Percentiles rank a stretch among this genome's conserved stretches.
Evolutionary conservation across 1,140 invertebrate genomes (phyloP).

Genomic region (Drosophila rufa): DNA sequence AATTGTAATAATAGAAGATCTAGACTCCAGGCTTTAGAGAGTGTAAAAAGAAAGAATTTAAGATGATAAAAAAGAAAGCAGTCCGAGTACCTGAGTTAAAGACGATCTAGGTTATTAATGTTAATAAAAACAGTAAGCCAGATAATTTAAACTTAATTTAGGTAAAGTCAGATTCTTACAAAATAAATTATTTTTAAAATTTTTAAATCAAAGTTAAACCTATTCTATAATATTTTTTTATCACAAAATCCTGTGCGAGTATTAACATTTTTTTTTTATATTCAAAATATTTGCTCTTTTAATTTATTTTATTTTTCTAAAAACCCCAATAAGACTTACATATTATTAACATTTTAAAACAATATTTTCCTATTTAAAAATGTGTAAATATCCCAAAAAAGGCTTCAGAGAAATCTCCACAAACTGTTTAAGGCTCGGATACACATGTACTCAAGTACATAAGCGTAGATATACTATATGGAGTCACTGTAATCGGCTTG

Average conservation of each 20-base stretch:
- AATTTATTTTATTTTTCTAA: not conserved
- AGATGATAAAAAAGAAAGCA: not conserved
- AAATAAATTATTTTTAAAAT: too few species aligned
- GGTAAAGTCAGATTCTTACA: not conserved
- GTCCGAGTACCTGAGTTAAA: not conserved
- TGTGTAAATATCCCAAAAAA: not conserved
- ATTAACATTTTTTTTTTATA: too few species aligned
- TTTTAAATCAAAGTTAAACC: not conserved
- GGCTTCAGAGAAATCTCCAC: conserved; percentile 18
- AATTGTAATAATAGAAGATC: not conserved
- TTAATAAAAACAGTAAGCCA: not conserved
- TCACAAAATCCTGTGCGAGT: not conserved
- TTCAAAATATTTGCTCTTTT: too few species aligned
- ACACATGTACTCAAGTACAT: conserved; percentile 22
- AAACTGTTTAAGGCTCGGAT: conserved; percentile 16
- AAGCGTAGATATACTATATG: conserved; percentile 14
- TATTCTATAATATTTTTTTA: not conserved
- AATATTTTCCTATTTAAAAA: not conserved
- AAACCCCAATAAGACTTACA: too few species aligned
- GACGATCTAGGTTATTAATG: not conserved
- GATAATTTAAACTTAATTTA: not conserved
- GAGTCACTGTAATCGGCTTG: conserved; percentile 22
- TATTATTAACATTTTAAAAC: not conserved
- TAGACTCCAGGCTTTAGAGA: too few species aligned
- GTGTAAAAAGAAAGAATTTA: not conserved